Evolutionary conservation across 2,888 invertebrate genomes (phyloP).

Genomic region (Lepidochrysops patricia): DNA sequence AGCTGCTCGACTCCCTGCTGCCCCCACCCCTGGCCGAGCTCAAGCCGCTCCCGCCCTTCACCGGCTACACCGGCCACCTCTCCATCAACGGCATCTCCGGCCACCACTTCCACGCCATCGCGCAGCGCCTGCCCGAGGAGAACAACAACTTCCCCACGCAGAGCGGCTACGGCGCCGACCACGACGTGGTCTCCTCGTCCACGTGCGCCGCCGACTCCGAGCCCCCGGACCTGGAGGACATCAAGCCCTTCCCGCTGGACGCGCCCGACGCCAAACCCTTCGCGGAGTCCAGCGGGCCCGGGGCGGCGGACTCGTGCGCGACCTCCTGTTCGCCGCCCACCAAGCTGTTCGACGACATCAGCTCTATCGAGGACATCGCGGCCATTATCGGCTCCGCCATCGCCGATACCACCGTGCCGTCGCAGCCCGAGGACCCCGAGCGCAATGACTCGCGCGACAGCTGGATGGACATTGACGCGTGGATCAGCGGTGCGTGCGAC

Average conservation of each 20-base stretch:
- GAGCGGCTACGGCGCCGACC: slow-evolving; percentile 77
- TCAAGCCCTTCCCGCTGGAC: slow-evolving; percentile 75
- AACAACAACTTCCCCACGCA: slow-evolving; percentile 80
- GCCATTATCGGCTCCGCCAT: slow-evolving; percentile 92
- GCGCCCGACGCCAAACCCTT: slow-evolving; percentile 66
- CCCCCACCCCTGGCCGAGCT: slow-evolving; percentile 84
- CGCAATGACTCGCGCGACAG: slow-evolving; percentile 82
- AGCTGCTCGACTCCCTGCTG: slow-evolving; percentile 81
- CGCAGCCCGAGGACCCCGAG: slow-evolving; percentile 81
- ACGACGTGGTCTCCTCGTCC: slow-evolving; percentile 83
- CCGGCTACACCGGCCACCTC: slow-evolving; percentile 88
- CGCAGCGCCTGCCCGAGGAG: slow-evolving; percentile 82
- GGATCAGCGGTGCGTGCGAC: slow-evolving; percentile 87
- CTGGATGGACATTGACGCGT: slow-evolving; percentile 92
- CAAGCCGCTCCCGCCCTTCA: slow-evolving; percentile 88
- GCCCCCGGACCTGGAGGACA: slow-evolving; percentile 75
- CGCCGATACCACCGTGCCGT: slow-evolving; percentile 90
- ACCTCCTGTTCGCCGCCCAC: slow-evolving; percentile 68
- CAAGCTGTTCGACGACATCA: slow-evolving; percentile 78
- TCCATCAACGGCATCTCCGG: slow-evolving; percentile 92
- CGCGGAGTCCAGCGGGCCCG: slow-evolving; percentile 66
- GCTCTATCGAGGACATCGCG: slow-evolving; percentile 87
- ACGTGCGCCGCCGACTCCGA: slow-evolving; percentile 80
- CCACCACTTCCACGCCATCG: slow-evolving; percentile 88
- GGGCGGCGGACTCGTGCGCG: slow-evolving; percentile 76